Evolutionary conservation across 2,888 invertebrate species (phyloP), one percentile per base, ranked within the genome.

Genomic region (Halictus ligatus): DNA sequence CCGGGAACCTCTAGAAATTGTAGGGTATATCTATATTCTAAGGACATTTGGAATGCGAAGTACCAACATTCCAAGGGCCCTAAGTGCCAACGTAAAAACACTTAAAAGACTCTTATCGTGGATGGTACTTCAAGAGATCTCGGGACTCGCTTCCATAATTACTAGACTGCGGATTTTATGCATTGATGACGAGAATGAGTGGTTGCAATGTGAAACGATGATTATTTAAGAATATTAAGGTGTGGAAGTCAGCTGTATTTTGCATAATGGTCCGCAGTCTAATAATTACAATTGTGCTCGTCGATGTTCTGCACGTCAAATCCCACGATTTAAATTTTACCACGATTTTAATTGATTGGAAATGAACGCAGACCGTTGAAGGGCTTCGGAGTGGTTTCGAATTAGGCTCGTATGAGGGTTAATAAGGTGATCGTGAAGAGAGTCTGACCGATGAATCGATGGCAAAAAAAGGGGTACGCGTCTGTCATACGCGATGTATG

Each of bases 401-500:
- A n/a, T 12, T n/a, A n/a, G n/a, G 12, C 4, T n/a, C 58, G 4
- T 58, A 58, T 12, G 12, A n/a, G n/a, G 58, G n/a, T 58, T 12
- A 58, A 58, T 58, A n/a, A 58, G 58, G 58, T n/a, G 5, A n/a
- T n/a, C 58, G 58, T 5, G n/a, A 58, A 58, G 58, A 58, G n/a
- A n/a, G n/a, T 1, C 58, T 58, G 1, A 0, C 12, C 58, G 58
- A 58, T 58, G n/a, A 58, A n/a, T n/a, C 21, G 48, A n/a, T 29
- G 40, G 12, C 21, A 75, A 46, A 21, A 43, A 58, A 1, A 3
- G 29, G 40, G 43, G 2, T 15, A n/a, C 25, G 6, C 72, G 80
- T 58, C 46, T 82, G 75, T 84, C 82, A 29, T 50, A 58, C 58
- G 12, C 73, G n/a, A 50, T 40, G 75, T 29, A 46, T 69, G 25